Evolutionary conservation across 2,888 invertebrate species (phyloP), one percentile per base, ranked within the genome.

Genomic region (Orthosia incerta): DNA sequence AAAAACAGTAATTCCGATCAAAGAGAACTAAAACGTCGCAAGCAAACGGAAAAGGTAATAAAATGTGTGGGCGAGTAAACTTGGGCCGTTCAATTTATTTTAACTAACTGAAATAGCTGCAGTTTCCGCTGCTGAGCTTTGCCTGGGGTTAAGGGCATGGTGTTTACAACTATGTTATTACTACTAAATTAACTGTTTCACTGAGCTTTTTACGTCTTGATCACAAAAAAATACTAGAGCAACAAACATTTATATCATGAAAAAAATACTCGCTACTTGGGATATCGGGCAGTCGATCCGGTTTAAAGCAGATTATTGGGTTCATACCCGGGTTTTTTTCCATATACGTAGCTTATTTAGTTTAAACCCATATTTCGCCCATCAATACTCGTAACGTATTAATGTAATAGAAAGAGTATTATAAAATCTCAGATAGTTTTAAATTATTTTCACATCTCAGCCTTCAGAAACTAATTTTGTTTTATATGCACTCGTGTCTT

Each of bases 71-170:
- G 83, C 80, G 83, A 80, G 86, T 85, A 82, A 86, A 85, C 83
- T 87, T 85, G 50, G 74, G 65, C 77, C 61, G 74, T 85, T 90
- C 92, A 93, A 93, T 93, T 93, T 93, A 92, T 93, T 93, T 93
- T 91, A 92, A 93, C 93, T 88, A 88, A 92, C 93, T 87, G 88
- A 93, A 93, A 93, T 93, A 93, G 91, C 89, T 84, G 75, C 80
- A 85, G 91, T 86, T 92, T 93, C 92, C 93, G 92, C 77, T 89
- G 82, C 85, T 20, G 63, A 75, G 82, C 85, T 78, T 77, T 51
- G 76, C 31, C 64, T 77, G 82, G 81, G 87, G 87, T 87, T 83
- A 87, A 87, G 86, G 87, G 82, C 84, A 85, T 70, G 53, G 71
- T 60, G 79, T 81, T 80, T 86, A 85, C 75, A 78, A 55, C 48